Evolutionary conservation across 2,888 invertebrate species (phyloP).

Genomic region (Aphelenchoides bicaudatus): DNA sequence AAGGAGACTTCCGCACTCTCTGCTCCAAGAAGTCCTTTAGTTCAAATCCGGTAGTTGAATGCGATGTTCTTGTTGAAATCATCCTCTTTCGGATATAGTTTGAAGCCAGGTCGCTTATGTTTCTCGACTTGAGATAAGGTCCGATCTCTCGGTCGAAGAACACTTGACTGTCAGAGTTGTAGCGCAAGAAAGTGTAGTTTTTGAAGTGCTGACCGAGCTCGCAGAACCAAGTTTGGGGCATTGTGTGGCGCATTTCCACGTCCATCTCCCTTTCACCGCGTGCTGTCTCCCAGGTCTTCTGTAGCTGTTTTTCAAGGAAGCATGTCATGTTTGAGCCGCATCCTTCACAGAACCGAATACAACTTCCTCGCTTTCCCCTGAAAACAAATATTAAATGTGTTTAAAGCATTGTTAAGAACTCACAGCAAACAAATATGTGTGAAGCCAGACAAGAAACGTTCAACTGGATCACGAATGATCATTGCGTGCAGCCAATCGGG

Average conservation of each 20-base stretch:
- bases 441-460: conserved; percentile 2
- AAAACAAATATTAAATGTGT: not conserved
- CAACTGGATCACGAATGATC: conserved; percentile 3
- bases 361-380: not conserved
- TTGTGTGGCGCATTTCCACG: not conserved
- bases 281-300: not conserved
- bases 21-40: not conserved
- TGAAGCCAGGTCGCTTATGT: not conserved
- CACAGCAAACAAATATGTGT: conserved; percentile 7
- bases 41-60: conserved; percentile 5
- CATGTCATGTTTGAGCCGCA: conserved; percentile 16
- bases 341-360: conserved; percentile 8
- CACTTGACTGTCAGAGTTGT: not conserved
- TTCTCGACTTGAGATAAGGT: not conserved
- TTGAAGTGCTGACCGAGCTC: not conserved
- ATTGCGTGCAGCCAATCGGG: conserved; percentile 3
- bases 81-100: not conserved
- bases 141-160: conserved; percentile 1
- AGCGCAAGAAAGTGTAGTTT: conserved; percentile 8
- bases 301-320: conserved; percentile 8
- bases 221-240: conserved; percentile 7
- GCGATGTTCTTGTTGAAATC: not conserved
- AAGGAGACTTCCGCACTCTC: not conserved
- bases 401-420: not conserved
- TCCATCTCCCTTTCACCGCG: not conserved